A percentile compares a stretch with the other conserved stretches of the same genome.
These are phyloP conservation scores for Galemys pyrenaicus DNA, from an alignment of 2,113 vertebrate genomes.

Conservation along the genomic window DNA sequence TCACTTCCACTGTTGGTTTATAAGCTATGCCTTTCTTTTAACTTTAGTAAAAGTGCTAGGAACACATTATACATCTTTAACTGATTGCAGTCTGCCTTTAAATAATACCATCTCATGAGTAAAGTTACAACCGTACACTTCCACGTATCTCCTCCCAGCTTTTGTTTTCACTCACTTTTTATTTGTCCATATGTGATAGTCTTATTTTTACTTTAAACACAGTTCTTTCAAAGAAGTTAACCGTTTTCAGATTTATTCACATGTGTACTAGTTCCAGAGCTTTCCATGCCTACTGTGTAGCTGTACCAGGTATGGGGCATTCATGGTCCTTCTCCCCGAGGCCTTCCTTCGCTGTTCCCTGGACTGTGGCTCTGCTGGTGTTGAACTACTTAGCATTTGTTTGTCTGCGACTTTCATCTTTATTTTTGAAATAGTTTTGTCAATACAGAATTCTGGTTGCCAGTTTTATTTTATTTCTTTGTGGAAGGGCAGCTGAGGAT, in stretches of 20 bases:
- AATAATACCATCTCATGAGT: neutral
- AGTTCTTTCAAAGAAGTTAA: conserved; percentile 11
- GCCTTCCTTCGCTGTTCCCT: neutral
- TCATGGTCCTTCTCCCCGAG: neutral
- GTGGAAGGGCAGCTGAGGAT: neutral
- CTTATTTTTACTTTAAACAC: neutral
- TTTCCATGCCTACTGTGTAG: neutral
- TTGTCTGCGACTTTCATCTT: neutral
- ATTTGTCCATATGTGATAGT: neutral
- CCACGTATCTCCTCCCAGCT: neutral
- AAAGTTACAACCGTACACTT: neutral
- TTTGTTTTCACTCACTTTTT: neutral
- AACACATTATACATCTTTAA: neutral
- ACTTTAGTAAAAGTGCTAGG: neutral
- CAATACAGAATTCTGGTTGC: neutral
- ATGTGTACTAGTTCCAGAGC: neutral
- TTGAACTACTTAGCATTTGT: conserved; percentile 9
- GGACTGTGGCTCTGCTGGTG: neutral
- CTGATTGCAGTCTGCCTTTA: neutral
- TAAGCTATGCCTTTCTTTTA: neutral
- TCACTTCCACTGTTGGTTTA: neutral
- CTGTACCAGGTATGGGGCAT: no score
- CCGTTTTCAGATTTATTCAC: neutral
- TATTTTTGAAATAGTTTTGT: conserved; percentile 10
- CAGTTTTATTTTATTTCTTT: neutral